Conservation (phyloP, 2,888 invertebrate species). For the Dimorphilus gyrociliatus region DNA sequence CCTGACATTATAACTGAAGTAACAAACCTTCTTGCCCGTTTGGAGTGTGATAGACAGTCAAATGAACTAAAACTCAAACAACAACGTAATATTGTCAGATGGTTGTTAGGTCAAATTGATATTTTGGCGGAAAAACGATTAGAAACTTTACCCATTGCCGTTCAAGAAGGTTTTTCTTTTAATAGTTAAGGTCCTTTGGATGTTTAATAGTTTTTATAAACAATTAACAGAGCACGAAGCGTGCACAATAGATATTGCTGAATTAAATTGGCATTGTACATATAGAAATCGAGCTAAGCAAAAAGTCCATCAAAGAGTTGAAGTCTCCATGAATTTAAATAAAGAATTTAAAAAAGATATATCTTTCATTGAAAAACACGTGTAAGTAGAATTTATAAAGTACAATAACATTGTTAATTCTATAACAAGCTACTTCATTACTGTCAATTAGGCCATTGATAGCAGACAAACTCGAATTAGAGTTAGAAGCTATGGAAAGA, state of each 20-base stretch:
- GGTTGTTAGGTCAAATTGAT: conserved; percentile 22
- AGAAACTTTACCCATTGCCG: conserved; percentile 23
- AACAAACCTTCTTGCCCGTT: conserved; percentile 23
- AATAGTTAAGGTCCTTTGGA: neutral
- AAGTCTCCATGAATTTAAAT: conserved; percentile 24
- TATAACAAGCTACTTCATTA: too few species aligned
- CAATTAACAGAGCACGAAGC: conserved; percentile 35
- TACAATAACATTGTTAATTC: neutral
- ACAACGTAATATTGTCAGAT: conserved; percentile 17
- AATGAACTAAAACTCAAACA: conserved; percentile 14
- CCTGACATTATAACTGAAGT: conserved; percentile 35
- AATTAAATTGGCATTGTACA: conserved; percentile 32
- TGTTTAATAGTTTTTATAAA: neutral
- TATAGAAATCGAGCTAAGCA: conserved; percentile 21
- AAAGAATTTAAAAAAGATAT: conserved; percentile 28
- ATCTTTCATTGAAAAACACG: conserved; percentile 27
- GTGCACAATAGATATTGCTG: conserved; percentile 30
- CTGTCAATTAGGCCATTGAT: conserved; percentile 35
- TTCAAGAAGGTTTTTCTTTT: conserved; percentile 21
- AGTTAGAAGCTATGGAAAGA: conserved; percentile 29
- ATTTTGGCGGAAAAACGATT: conserved; percentile 18
- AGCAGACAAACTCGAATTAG: conserved; percentile 30
- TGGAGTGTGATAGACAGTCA: conserved; percentile 28
- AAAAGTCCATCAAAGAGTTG: conserved; percentile 18
- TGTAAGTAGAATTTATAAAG: conserved; percentile 9